These are phyloP conservation scores for Sarcophaga peregrina DNA, from an alignment of 1,140 invertebrate genomes.

Conservation along the genomic window DNA sequence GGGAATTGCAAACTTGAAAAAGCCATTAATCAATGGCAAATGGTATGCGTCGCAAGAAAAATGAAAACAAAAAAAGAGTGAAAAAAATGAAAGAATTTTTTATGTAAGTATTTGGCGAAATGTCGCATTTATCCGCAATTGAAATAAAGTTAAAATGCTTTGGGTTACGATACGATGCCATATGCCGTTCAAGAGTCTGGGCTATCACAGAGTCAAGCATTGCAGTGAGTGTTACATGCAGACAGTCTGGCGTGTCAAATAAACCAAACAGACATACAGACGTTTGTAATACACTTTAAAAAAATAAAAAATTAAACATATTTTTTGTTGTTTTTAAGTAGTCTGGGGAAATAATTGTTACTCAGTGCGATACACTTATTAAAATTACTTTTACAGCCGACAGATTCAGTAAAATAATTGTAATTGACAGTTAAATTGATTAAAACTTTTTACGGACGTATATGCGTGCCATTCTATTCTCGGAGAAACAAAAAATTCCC, in stretches of 20 bases:
- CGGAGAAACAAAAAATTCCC: no score
- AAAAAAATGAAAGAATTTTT: no score
- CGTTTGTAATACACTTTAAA: neutral
- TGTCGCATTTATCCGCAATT: conserved; percentile 38
- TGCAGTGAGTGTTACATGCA: conserved; percentile 15
- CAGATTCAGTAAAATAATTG: no score
- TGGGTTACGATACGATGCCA: neutral
- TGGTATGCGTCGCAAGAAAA: conserved; percentile 30
- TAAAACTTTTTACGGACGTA: no score
- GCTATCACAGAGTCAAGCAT: no score
- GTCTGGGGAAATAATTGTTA: no score
- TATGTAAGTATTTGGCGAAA: conserved; percentile 33
- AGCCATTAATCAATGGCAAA: conserved; percentile 39
- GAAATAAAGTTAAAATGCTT: conserved; percentile 29
- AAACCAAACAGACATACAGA: neutral
- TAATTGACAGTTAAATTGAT: no score
- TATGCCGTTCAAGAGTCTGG: neutral
- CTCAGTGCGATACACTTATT: no score
- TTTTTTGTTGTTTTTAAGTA: neutral
- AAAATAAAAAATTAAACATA: neutral
- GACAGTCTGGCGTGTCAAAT: conserved; percentile 3
- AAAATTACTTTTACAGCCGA: no score
- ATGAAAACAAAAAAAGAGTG: neutral
- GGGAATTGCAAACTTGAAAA: neutral
- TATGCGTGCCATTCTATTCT: no score